Base-by-base conservation (phyloP, 1,140 invertebrate species). In the Coenobita brevimanus region DNA sequence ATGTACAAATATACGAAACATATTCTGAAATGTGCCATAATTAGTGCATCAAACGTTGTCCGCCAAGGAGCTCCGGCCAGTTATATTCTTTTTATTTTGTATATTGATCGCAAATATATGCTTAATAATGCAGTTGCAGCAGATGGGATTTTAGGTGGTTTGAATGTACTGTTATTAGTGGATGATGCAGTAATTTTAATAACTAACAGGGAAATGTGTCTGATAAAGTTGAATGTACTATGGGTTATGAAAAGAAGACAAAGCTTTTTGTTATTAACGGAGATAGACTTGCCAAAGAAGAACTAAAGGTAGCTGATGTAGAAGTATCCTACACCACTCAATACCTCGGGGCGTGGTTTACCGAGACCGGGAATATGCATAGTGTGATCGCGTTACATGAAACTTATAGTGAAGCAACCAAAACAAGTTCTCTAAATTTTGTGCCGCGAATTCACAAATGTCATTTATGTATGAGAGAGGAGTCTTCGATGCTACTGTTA, bases 271-370 rank as follows among this genome's bases (percentile, higher is more conserved):
- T 71, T 30, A 38, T 27, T 38, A 71, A 38, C 33, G 67, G 41
- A 13, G n/a, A 69, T 8, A 38, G n/a, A n/a, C n/a, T n/a, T n/a
- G n/a, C n/a, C n/a, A n/a, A n/a, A n/a, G n/a, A n/a, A n/a, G n/a
- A n/a, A 2, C 10, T 33, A 71, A 38, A n/a, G 41, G 4, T 2
- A 71, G 62, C n/a, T 30, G 3, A 17, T 71, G 67, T 71, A 17
- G 3, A 13, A 27, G 41, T 3, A 38, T 38, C 24, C 24, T 71
- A n/a, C n/a, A n/a, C n/a, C n/a, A n/a, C n/a, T n/a, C n/a, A n/a
- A 38, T 71, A 71, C 67, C 67, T 71, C 8, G n/a, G 67, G 67
- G 67, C 67, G 41, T 30, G 67, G 27, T 71, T 71, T 38, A 71
- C 30, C 41, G 13, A 71, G 36, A 38, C 67, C 4, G 24, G 1